A percentile compares a stretch with the other conserved stretches of the same genome.
Evolutionary conservation across 2,113 vertebrate species (phyloP).

Genomic region (Onychostoma macrolepis): DNA sequence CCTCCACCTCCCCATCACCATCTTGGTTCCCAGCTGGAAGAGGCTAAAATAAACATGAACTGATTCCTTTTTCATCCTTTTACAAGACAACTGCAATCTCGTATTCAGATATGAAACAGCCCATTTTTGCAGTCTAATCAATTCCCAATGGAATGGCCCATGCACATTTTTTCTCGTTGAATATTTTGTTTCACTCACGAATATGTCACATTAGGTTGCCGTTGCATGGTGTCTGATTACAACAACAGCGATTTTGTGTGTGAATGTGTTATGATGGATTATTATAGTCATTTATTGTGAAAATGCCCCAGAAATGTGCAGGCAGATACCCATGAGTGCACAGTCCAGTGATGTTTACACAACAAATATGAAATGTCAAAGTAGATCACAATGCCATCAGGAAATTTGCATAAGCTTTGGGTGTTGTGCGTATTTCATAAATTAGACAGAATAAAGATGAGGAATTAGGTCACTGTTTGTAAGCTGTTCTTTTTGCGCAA

Average conservation of each 20-base stretch:
- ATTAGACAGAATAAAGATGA: not conserved
- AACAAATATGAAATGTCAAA: not conserved
- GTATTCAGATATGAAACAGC: not conserved
- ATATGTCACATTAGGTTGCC: not conserved
- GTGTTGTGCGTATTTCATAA: not conserved
- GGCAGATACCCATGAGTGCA: not conserved
- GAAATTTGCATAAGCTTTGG: not conserved
- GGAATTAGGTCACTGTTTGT: not conserved
- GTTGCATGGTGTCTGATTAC: slow-evolving; percentile 38
- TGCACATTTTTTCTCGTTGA: not conserved
- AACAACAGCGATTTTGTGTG: not conserved
- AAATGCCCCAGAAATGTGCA: not conserved
- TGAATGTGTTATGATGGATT: not conserved
- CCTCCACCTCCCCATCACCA: not conserved
- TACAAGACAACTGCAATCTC: not conserved
- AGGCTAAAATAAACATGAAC: not conserved
- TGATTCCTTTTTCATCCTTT: not conserved
- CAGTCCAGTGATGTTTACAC: not conserved
- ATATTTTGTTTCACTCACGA: not conserved
- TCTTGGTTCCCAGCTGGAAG: not conserved
- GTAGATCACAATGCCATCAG: not conserved
- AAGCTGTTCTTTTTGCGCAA: slow-evolving; percentile 5
- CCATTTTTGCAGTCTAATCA: not conserved
- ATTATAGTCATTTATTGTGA: not conserved
- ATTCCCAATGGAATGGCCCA: not conserved